phyloP scores from a whole-genome alignment of 2,888 invertebrate genomes.

The Melieria omissa region DNA sequence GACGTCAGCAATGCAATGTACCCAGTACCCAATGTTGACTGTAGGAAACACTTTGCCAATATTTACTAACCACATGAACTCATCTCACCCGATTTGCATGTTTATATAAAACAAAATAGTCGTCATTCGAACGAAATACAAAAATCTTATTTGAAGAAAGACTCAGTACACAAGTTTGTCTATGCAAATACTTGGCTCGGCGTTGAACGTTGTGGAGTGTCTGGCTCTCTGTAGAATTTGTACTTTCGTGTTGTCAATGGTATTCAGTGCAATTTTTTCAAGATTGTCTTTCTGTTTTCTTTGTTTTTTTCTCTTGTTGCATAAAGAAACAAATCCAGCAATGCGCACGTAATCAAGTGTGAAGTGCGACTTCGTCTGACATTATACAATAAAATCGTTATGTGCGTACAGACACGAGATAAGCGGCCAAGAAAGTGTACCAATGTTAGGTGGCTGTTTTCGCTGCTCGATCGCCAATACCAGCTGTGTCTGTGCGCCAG shows the following conservation, averaged over 20 bases:
- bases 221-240: too few relatives aligned
- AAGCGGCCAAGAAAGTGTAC: neutral
- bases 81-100: too few relatives aligned
- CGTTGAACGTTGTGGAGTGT: too few relatives aligned
- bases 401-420: neutral
- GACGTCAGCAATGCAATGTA: too few relatives aligned
- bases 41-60: too few relatives aligned
- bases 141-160: neutral
- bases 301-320: neutral
- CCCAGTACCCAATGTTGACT: too few relatives aligned
- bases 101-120: too few relatives aligned
- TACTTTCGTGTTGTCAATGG: neutral
- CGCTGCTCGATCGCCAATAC: too few relatives aligned
- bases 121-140: too few relatives aligned
- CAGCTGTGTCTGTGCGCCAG: neutral
- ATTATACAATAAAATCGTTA: conserved; percentile 23
- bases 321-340: neutral
- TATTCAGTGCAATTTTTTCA: neutral
- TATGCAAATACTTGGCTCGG: neutral
- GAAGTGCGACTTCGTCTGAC: conserved; percentile 12
- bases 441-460: too few relatives aligned
- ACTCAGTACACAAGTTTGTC: neutral
- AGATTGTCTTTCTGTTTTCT: neutral
- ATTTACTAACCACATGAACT: too few relatives aligned
- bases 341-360: conserved; percentile 18